Conservation (phyloP, 2,888 invertebrate species). For the Trissolcus brochymenae region DNA sequence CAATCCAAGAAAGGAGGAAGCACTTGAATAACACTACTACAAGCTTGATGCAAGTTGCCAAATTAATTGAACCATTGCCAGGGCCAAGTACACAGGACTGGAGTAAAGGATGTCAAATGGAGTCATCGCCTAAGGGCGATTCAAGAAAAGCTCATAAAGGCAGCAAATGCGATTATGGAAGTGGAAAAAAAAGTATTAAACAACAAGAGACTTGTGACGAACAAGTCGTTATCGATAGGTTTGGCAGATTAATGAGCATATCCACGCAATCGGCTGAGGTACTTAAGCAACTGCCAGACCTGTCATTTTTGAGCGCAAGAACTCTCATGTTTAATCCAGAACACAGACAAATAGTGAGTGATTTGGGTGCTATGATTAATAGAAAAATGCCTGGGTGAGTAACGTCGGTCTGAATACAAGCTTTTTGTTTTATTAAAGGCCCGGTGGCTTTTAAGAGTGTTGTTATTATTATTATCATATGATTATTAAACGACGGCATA, state of each 20-base stretch:
- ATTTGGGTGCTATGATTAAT: conserved; percentile 74
- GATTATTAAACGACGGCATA: not conserved
- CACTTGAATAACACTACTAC: conserved; percentile 45
- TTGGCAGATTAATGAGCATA: conserved; percentile 70
- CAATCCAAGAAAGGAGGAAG: conserved; percentile 55
- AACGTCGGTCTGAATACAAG: conserved; percentile 74
- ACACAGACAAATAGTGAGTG: conserved; percentile 71
- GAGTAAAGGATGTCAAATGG: conserved; percentile 53
- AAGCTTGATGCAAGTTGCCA: conserved; percentile 19
- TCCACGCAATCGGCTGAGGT: conserved; percentile 70
- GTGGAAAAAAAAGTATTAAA: conserved; percentile 12
- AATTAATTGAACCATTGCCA: conserved; percentile 72
- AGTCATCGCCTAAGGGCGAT: not conserved
- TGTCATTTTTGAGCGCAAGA: conserved; percentile 73
- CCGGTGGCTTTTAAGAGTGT: not conserved
- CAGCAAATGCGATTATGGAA: not conserved
- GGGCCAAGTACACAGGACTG: conserved; percentile 69
- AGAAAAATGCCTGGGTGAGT: conserved; percentile 76
- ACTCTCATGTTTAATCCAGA: conserved; percentile 73
- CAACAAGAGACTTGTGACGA: conserved; percentile 51
- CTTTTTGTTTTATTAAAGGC: conserved; percentile 62
- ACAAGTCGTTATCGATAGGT: conserved; percentile 68
- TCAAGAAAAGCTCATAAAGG: not conserved
- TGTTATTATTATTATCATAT: conserved; percentile 8
- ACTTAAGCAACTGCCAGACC: conserved; percentile 72